Percentiles rank a stretch among this genome's conserved stretches.
Evolutionary conservation across 2,113 vertebrate genomes (phyloP).

Genomic region (Cyrtonyx montezumae): DNA sequence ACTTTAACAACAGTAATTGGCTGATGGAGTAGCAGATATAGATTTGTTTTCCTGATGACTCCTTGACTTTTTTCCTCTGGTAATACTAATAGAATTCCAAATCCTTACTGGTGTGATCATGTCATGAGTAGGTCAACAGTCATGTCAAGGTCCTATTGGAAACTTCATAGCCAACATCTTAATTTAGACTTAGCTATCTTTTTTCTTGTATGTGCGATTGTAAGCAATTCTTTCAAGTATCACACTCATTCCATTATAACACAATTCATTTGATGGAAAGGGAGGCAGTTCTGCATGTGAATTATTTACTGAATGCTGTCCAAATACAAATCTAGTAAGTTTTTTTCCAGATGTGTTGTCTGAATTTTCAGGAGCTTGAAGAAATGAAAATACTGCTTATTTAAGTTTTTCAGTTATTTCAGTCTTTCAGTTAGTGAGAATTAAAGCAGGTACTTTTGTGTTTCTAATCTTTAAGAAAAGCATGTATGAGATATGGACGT

Average conservation of each 20-base stretch:
- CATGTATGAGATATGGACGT: not conserved
- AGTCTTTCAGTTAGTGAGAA: not conserved
- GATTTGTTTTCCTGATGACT: constrained; percentile 99
- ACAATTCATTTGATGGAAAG: constrained; percentile 81
- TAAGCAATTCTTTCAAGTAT: constrained; percentile 82
- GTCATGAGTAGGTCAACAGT: constrained; percentile 98
- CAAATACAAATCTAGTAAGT: constrained; percentile 55
- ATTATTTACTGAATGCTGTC: constrained; percentile 71
- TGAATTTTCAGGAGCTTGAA: not conserved
- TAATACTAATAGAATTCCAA: constrained; percentile 99
- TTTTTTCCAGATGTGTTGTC: constrained; percentile 53
- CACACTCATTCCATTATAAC: constrained; percentile 81
- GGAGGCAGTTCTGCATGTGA: constrained; percentile 79
- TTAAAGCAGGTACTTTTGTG: not conserved
- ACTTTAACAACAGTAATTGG: constrained; percentile 99
- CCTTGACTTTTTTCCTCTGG: constrained; percentile 96
- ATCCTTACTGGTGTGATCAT: constrained; percentile 94
- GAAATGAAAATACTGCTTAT: not conserved
- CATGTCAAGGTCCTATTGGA: constrained; percentile 99
- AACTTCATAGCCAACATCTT: constrained; percentile 98
- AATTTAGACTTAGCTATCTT: constrained; percentile 94
- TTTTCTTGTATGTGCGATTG: constrained; percentile 83
- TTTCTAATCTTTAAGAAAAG: not conserved
- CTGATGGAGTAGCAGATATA: constrained; percentile 99
- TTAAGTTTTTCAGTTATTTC: constrained; percentile 12